Evolutionary conservation across 2,113 vertebrate genomes (phyloP).

Genomic region (Chrysochloris asiatica): DNA sequence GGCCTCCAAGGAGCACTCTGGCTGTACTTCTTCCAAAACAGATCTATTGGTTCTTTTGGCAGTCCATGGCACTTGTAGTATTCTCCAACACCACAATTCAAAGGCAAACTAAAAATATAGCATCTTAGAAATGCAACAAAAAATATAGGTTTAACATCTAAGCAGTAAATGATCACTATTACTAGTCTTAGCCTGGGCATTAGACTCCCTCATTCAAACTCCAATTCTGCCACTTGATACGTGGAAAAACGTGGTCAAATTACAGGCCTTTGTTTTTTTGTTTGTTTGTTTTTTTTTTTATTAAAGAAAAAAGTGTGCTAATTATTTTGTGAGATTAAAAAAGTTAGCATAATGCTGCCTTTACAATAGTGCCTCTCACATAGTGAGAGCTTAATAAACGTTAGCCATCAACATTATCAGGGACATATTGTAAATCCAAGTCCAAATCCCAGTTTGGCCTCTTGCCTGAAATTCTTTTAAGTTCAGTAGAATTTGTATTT

Average conservation of each 20-base stretch:
- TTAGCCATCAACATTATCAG: constrained; percentile 38
- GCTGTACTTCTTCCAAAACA: too few species aligned
- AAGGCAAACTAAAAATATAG: not conserved
- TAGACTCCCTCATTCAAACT: not conserved
- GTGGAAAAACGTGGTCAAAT: not conserved
- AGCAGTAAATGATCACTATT: not conserved
- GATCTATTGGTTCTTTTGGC: too few species aligned
- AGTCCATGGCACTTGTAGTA: too few species aligned
- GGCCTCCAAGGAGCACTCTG: too few species aligned
- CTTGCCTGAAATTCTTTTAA: constrained; percentile 65
- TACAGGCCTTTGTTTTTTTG: not conserved
- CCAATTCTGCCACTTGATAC: not conserved
- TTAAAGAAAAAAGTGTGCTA: not conserved
- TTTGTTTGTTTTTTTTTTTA: too few species aligned
- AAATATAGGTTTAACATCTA: not conserved
- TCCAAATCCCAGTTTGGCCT: constrained; percentile 62
- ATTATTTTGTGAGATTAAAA: not conserved
- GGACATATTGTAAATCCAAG: constrained; percentile 58
- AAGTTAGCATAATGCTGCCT: constrained; percentile 13
- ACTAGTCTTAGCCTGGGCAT: not conserved
- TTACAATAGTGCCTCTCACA: constrained; percentile 58
- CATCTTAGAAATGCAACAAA: not conserved
- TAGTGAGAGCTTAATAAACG: constrained; percentile 60
- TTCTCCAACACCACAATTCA: too few species aligned
- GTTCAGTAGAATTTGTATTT: constrained; percentile 60